These are phyloP conservation scores for Notoglanidium macrostoma DNA, from an alignment of 2,797 vertebrate species.

Conservation along the genomic window DNA sequence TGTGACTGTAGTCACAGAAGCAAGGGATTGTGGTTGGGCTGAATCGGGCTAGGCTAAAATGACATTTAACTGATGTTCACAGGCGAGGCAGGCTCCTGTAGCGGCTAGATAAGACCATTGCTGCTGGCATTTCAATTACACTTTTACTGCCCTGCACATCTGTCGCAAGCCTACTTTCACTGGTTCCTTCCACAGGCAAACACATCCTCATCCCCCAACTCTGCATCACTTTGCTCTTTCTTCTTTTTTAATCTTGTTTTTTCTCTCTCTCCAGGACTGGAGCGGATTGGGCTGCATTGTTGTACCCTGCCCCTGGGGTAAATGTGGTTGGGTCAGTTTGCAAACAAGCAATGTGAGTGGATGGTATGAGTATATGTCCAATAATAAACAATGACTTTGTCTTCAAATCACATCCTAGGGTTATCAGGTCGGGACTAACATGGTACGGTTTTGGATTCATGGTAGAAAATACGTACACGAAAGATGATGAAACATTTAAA, in stretches of 20 bases:
- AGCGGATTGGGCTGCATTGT: conserved; percentile 72
- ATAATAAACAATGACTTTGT: conserved; percentile 34
- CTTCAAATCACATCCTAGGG: conserved; percentile 7
- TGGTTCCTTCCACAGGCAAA: conserved; percentile 60
- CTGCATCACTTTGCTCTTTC: conserved; percentile 51
- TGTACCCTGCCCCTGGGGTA: conserved; percentile 69
- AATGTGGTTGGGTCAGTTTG: conserved; percentile 55
- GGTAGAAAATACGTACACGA: neutral
- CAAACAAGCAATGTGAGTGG: conserved; percentile 26
- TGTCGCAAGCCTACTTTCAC: conserved; percentile 73
- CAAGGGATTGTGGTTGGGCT: conserved; percentile 81
- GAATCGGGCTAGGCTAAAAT: conserved; percentile 85
- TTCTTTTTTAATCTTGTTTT: conserved; percentile 41
- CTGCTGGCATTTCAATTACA: conserved; percentile 89
- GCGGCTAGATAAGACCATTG: conserved; percentile 84
- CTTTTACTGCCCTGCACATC: conserved; percentile 85
- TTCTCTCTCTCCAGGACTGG: conserved; percentile 68
- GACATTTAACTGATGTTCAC: conserved; percentile 88
- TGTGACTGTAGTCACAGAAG: conserved; percentile 62
- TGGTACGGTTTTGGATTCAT: neutral
- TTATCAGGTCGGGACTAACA: conserved; percentile 5
- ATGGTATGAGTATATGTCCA: conserved; percentile 1
- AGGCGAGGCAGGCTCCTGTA: conserved; percentile 85
- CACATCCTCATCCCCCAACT: conserved; percentile 64
- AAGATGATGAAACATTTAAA: conserved; percentile 10